These are phyloP conservation scores for Sus cebifrons DNA, from an alignment of 2,797 vertebrate genomes.

Conservation along the genomic window DNA sequence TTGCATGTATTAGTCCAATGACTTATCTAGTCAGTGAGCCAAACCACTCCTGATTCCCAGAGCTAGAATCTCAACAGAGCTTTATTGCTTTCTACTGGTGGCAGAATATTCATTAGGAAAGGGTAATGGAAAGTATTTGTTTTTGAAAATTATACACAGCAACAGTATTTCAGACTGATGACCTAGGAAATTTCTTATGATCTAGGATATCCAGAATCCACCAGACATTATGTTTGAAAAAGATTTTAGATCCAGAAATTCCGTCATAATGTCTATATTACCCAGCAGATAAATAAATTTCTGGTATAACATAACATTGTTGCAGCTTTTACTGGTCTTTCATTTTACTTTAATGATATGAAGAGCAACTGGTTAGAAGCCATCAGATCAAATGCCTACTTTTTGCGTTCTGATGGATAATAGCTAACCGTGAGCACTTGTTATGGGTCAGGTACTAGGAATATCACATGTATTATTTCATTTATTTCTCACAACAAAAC, in stretches of 20 bases:
- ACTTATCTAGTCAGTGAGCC: background rate
- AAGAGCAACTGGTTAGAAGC: background rate
- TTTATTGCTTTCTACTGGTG: background rate
- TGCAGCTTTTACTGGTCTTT: slow-evolving; percentile 3
- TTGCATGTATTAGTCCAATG: background rate
- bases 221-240: background rate
- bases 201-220: background rate
- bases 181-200: background rate
- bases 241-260: background rate
- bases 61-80: background rate
- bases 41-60: background rate
- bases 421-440: background rate
- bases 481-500: slow-evolving; percentile 9
- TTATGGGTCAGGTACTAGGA: background rate
- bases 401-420: background rate
- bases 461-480: background rate
- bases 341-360: background rate
- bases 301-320: background rate
- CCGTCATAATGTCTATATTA: background rate
- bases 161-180: background rate
- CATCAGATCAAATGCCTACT: background rate
- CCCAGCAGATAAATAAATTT: background rate
- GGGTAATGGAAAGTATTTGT: background rate
- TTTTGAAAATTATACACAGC: background rate
- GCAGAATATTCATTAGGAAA: background rate